Conservation (phyloP, 2,113 vertebrate genomes). For the Istiophorus platypterus region DNA sequence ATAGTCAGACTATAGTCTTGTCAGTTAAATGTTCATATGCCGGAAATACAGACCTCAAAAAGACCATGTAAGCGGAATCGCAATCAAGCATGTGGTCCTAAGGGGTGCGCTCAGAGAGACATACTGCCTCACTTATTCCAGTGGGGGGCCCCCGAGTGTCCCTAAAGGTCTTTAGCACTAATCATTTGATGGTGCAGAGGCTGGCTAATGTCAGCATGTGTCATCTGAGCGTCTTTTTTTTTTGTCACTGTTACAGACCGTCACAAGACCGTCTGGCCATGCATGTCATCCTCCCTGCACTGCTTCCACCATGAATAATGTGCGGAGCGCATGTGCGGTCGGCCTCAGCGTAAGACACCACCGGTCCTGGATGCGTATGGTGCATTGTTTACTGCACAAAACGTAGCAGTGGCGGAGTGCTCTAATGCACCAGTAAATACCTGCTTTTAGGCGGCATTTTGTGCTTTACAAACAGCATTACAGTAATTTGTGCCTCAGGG, state of each 20-base stretch:
- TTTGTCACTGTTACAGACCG: conserved; percentile 21
- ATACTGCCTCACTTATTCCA: not conserved
- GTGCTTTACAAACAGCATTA: not conserved
- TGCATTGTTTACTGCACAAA: not conserved
- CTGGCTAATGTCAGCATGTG: conserved; percentile 21
- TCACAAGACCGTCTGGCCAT: no score
- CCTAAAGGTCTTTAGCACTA: conserved; percentile 45
- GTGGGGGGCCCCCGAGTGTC: conserved; percentile 26
- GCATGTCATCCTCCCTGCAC: no score
- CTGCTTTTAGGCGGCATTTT: not conserved
- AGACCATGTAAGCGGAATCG: conserved; percentile 17
- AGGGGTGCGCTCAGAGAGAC: conserved; percentile 19
- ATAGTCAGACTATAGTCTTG: not conserved
- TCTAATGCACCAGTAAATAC: not conserved
- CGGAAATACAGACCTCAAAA: conserved; percentile 1
- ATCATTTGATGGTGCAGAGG: not conserved
- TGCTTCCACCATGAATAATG: not conserved
- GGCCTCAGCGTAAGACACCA: not conserved
- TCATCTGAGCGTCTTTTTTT: conserved; percentile 16
- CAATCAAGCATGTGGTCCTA: conserved; percentile 30
- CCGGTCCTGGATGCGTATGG: not conserved
- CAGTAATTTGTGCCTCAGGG: not conserved
- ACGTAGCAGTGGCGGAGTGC: no score
- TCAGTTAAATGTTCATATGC: not conserved
- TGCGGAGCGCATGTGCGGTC: not conserved